Evolutionary conservation across 2,888 invertebrate genomes (phyloP), one percentile per base, ranked within the genome.

Genomic region (Schizotus pectinicornis): DNA sequence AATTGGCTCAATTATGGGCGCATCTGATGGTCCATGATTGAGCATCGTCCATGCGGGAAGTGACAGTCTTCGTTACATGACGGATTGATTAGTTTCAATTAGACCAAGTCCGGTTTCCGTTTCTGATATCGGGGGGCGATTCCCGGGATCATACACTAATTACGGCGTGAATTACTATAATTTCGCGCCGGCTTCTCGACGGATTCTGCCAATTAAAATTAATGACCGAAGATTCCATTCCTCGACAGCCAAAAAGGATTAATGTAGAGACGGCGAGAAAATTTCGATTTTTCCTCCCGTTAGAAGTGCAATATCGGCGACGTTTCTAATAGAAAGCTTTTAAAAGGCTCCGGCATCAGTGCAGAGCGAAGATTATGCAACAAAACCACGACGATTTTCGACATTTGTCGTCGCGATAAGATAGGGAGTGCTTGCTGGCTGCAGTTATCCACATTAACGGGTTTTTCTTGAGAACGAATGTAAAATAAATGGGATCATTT

Each of bases 201-300:
- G 51, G 51, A 51, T 57, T 72, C 67, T 64, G 65, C 72, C 74
- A 74, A 74, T 74, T 74, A 74, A 73, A 74, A 72, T 72, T 74
- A 74, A 73, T 74, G 73, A 73, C 64, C 67, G 62, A 65, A 22
- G 70, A 66, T 71, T 72, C 72, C 68, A 72, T 73, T 72, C 70
- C 70, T 64, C 64, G 65, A 65, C 67, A 69, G 68, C 67, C 68
- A 67, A 69, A 67, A 63, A 59, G 63, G 62, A 69, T 68, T 71
- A 71, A 67, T 68, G 68, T 65, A 65, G 31, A 36, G 8, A 14
- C 7, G 12, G 22, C 22, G 22, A 22, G 22, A 22, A 22, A 22
- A 22, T 22, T 22, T 22, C 22, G 22, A 22, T 22, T 22, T 22
- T 22, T 22, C 22, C 22, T 22, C 22, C 22, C 22, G 5, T 22